Conservation (phyloP, 1,140 invertebrate species). For the Leptinotarsa texana region DNA sequence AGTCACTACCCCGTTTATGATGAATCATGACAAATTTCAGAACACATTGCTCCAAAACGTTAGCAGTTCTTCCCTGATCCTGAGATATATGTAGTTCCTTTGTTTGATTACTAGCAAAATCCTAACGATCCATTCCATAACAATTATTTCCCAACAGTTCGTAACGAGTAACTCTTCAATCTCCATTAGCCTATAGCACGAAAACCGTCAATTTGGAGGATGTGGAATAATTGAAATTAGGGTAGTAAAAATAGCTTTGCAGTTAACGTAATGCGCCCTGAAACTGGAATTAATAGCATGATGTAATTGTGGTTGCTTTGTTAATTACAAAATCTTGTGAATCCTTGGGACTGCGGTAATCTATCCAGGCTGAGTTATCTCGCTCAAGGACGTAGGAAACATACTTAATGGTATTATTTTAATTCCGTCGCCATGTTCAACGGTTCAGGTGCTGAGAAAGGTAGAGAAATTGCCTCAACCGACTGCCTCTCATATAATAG, state of each 20-base stretch:
- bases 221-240: not conserved
- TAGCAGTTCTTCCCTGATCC: too few relatives aligned
- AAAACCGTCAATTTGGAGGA: not conserved
- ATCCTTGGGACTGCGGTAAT: not conserved
- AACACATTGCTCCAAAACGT: too few relatives aligned
- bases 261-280: not conserved
- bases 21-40: too few relatives aligned
- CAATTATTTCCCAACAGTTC: not conserved
- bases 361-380: not conserved
- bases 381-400: not conserved
- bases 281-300: not conserved
- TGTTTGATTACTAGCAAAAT: too few relatives aligned
- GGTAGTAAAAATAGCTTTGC: not conserved
- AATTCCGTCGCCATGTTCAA: not conserved
- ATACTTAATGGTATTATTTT: not conserved
- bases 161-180: not conserved
- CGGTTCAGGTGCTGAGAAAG: too few relatives aligned
- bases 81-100: too few relatives aligned
- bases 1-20: too few relatives aligned
- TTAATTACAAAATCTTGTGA: slow-evolving; percentile 4
- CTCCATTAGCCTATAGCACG: slow-evolving; percentile 1
- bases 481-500: too few relatives aligned
- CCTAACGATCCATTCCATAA: not conserved
- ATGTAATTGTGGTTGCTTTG: slow-evolving; percentile 8
- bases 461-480: too few relatives aligned